phyloP scores from a whole-genome alignment of 2,113 vertebrate species.

The Crotalus horridus region DNA sequence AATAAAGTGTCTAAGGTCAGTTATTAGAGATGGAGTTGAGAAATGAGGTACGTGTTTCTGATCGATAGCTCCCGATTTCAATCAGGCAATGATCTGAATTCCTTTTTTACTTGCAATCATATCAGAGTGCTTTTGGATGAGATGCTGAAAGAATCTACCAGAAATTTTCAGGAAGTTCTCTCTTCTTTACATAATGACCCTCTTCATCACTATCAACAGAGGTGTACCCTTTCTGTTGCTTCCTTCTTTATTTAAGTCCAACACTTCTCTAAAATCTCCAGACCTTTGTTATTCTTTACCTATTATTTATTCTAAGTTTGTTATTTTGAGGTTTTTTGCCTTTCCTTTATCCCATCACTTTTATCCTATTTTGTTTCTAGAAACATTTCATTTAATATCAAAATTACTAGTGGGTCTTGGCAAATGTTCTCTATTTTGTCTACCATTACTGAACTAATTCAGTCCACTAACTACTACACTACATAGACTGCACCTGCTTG shows the following conservation, averaged over 20 bases:
- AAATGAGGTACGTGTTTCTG: neutral
- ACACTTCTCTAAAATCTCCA: neutral
- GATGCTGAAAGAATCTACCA: neutral
- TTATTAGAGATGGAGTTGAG: neutral
- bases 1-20: neutral
- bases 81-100: neutral
- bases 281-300: neutral
- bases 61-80: neutral
- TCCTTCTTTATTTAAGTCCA: neutral
- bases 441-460: neutral
- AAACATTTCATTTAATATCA: neutral
- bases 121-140: neutral
- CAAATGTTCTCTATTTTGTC: neutral
- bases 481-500: neutral
- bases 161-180: neutral
- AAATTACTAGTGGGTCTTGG: neutral
- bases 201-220: neutral
- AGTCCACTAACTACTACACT: neutral
- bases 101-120: neutral
- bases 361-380: neutral
- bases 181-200: neutral
- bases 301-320: neutral
- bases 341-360: neutral
- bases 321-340: neutral
- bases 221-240: neutral